Evolutionary conservation across 2,113 vertebrate species (phyloP), one percentile per base, ranked within the genome.

Genomic region (Cyanoderma ruficeps): DNA sequence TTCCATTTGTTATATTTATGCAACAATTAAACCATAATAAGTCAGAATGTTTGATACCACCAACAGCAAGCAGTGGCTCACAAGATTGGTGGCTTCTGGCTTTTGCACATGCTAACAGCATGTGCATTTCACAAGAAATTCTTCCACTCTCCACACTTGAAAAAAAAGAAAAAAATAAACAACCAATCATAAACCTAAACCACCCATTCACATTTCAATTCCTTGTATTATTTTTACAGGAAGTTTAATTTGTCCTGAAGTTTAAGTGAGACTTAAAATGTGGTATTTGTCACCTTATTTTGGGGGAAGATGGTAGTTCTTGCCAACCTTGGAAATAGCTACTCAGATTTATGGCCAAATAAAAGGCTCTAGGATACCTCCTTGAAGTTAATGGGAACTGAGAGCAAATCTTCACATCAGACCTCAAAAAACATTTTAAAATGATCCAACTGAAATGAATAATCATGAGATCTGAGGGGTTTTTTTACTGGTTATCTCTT

Each of bases 71-170:
- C 22, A 44, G 41, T 72, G 67, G 31, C 67, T 79, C 19, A 8
- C 41, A 83, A 80, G 59, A 31, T 64, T 57, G 74, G 64, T 91
- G 89, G 74, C 61, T 91, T 87, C 46, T 93, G 85, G 65, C 82
- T 91, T 71, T 94, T 78, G 61, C 31, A 30, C 0, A 1, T 53
- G n/a, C 44, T 82, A 59, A 41, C 49, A 82, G 44, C 24, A 15
- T 15, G 5, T 87, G n/a, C 11, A 6, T 72, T 93, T 79, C 78
- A 93, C 49, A 61, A 95, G 70, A 83, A 83, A 64, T 49, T 68
- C 44, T 84, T 49, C 44, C 42, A 46, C 11, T 60, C 57, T 27
- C 28, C 53, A 69, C 22, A 15, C 27, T 78, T 44, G 33, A 8
- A 39, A 76, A 76, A 42, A 15, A 3, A n/a, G n/a, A 0, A 17